Evolutionary conservation across 2,888 invertebrate genomes (phyloP), one percentile per base, ranked within the genome.

Genomic region (Xestia rhomboidea): DNA sequence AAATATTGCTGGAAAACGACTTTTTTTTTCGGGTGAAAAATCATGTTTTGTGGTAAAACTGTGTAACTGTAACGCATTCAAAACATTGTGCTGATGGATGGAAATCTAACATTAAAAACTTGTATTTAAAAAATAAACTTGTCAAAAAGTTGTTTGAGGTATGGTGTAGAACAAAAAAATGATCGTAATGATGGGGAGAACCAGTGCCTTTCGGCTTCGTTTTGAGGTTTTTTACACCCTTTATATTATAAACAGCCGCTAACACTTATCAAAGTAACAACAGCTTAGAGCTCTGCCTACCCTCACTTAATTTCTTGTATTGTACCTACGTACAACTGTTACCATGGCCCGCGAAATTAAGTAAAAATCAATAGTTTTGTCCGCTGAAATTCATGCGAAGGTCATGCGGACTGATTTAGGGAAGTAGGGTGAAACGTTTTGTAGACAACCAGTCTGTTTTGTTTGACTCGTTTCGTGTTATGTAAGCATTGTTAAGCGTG

Each of bases 321-420:
- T 70, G 49, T 46, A 54, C 64, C 41, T 64, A 60, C 60, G 46
- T 54, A 84, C 66, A 81, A 74, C 51, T 51, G 77, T 84, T 46
- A 49, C 74, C 81, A 67, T 67, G 67, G 64, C 77, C 75, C 62
- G 73, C 73, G 64, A 84, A 62, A 84, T 84, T 84, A 77, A 71
- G 85, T 84, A 84, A 84, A 84, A 84, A 84, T 84, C 84, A 84
- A 84, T 84, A 84, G 84, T 81, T 84, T 77, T 44, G 84, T 67
- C 77, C 66, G 81, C 81, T 66, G 68, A 84, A 84, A 73, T 75
- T 77, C 84, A 81, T 77, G 77, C 75, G 77, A 84, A 84, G 84
- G 84, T 84, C 84, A 63, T 70, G 41, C 77, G 69, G 68, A 81
- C 85, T 81, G 84, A 81, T 84, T 84, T 77, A 64, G 85, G 84